Evolutionary conservation across 1,140 invertebrate genomes (phyloP).

Genomic region (Drosophila teissieri): DNA sequence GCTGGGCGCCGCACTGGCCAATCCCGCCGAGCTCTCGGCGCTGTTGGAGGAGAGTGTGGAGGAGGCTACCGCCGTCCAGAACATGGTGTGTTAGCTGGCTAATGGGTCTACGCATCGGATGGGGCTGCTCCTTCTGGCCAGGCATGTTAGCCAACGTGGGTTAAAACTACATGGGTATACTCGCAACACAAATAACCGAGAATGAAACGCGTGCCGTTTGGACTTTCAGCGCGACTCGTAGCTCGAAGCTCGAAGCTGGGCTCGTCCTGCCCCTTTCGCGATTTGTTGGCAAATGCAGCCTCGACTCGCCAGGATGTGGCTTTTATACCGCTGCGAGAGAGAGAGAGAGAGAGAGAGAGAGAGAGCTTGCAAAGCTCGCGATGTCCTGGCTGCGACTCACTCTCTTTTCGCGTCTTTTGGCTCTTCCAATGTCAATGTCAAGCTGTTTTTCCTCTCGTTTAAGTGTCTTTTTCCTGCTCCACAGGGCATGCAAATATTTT

Average conservation of each 20-base stretch:
- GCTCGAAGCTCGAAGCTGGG: background rate
- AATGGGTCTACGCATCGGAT: background rate
- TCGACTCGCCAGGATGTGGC: background rate
- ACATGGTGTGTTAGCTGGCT: slow-evolving; percentile 29
- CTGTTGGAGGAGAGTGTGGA: slow-evolving; percentile 36
- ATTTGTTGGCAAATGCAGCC: slow-evolving; percentile 40
- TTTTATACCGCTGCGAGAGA: slow-evolving; percentile 27
- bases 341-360: background rate
- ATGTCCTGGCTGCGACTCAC: slow-evolving; percentile 1
- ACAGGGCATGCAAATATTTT: slow-evolving; percentile 5
- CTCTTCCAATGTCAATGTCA: slow-evolving; percentile 44
- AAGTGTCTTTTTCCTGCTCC: background rate
- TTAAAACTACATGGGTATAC: background rate
- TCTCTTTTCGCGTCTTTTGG: background rate
- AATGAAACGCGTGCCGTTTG: slow-evolving; percentile 2
- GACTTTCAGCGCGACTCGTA: background rate
- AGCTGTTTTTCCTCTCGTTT: background rate
- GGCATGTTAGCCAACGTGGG: slow-evolving; percentile 16
- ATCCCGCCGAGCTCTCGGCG: slow-evolving; percentile 20
- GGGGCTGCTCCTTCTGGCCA: background rate
- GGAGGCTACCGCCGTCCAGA: slow-evolving; percentile 62
- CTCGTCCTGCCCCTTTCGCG: background rate
- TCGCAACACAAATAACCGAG: slow-evolving; percentile 1
- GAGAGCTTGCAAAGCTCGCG: slow-evolving; percentile 30
- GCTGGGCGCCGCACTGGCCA: slow-evolving; percentile 57